Percentiles rank a stretch among this genome's conserved stretches.
phyloP scores from a whole-genome alignment of 2,888 invertebrate species.

The Thera britannica region DNA sequence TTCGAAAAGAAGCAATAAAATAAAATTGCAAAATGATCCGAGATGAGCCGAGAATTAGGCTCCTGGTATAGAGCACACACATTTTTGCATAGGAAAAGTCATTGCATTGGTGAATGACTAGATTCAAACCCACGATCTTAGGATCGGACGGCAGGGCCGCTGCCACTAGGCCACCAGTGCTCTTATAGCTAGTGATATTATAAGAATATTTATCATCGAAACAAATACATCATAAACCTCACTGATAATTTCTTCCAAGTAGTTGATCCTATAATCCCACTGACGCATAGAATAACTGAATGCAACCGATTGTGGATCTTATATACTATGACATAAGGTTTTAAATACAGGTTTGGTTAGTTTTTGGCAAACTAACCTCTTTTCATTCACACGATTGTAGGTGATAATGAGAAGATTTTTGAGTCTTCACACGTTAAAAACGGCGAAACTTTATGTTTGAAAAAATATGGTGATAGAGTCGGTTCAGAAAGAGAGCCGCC shows the following conservation, averaged over 20 bases:
- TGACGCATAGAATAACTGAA: conserved; percentile 23
- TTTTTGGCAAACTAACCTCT: conserved; percentile 37
- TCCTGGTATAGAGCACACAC: too few relatives aligned
- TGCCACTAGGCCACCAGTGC: too few relatives aligned
- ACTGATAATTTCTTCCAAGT: conserved; percentile 31
- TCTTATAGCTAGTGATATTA: neutral
- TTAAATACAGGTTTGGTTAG: conserved; percentile 1
- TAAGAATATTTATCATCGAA: conserved; percentile 19
- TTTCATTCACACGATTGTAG: conserved; percentile 31
- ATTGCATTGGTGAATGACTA: too few relatives aligned
- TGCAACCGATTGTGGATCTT: conserved; percentile 11
- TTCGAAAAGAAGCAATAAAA: too few relatives aligned
- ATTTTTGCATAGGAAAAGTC: too few relatives aligned
- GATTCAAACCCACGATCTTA: too few relatives aligned
- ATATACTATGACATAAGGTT: conserved; percentile 1
- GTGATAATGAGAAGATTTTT: conserved; percentile 30
- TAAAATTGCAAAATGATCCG: too few relatives aligned
- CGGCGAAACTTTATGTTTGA: neutral
- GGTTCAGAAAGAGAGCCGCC: too few relatives aligned
- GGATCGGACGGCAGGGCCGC: too few relatives aligned
- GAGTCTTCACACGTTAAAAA: conserved; percentile 25
- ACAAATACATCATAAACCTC: conserved; percentile 26
- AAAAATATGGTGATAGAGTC: too few relatives aligned
- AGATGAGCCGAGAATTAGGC: too few relatives aligned
- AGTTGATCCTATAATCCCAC: conserved; percentile 26